These are phyloP conservation scores for Rhinogobio ventralis DNA, from an alignment of 2,797 vertebrate genomes.

Conservation along the genomic window DNA sequence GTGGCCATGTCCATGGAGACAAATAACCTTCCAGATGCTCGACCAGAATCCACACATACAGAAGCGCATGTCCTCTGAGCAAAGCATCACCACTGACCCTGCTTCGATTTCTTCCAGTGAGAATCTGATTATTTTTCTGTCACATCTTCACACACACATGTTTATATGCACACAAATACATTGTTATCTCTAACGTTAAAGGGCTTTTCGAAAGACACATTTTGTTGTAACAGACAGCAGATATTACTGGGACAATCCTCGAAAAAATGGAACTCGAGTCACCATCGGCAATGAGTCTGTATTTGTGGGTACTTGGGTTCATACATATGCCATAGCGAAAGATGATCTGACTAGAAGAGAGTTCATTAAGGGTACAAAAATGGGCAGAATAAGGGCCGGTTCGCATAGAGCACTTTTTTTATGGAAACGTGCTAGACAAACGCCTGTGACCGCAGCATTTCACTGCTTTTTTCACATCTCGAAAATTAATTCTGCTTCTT, in stretches of 20 bases:
- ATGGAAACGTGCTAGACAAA: neutral
- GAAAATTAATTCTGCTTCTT: neutral
- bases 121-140: neutral
- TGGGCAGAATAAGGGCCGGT: too few species aligned
- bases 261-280: neutral
- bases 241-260: neutral
- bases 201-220: neutral
- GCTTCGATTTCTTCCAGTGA: neutral
- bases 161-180: neutral
- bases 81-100: too few species aligned
- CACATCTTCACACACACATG: neutral
- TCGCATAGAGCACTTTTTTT: neutral
- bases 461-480: neutral
- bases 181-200: neutral
- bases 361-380: neutral
- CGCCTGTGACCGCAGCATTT: too few species aligned
- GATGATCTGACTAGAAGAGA: neutral
- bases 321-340: accelerated
- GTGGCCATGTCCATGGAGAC: too few species aligned
- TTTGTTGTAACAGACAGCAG: neutral
- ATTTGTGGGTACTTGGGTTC: accelerated
- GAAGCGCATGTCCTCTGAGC: too few species aligned
- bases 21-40: too few species aligned
- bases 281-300: neutral
- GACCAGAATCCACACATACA: too few species aligned